Evolutionary conservation across 2,797 vertebrate species (phyloP), one percentile per base, ranked within the genome.

Genomic region (Enteromius paludinosus): DNA sequence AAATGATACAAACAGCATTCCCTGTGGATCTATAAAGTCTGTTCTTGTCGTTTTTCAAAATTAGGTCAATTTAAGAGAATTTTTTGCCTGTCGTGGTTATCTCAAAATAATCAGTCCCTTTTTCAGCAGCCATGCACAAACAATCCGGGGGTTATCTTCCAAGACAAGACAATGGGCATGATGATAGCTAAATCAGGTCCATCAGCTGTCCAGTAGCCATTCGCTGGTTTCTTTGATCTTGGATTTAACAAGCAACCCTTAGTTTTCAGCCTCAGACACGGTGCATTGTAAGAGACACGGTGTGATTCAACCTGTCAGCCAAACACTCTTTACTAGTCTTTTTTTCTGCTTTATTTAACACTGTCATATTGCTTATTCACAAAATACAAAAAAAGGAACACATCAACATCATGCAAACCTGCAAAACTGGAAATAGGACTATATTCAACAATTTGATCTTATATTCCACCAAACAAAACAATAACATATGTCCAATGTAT

Each of bases 101-200:
- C 47, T 65, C 28, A 12, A 78, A 56, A 30, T 66, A 54, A 56
- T 56, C n/a, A 81, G 59, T 64, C 61, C 5, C 33, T 74, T 66
- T 76, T 76, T 69, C 64, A 83, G 62, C 52, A 33, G 62, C 0
- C 9, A 68, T 33, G 35, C 30, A 81, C 18, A 45, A 62, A 62
- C 38, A 68, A 54, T 75, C 62, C 54, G 1, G 15, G 69, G 70
- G 17, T 52, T 54, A 66, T 81, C 17, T 30, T 74, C 18, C 49
- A 70, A 30, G 71, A 65, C 47, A 82, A 68, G 61, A 68, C 38
- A 83, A 83, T 14, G 9, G 25, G 5, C 61, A 75, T 66, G 64
- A 70, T 61, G 64, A 83, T 70, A 38, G 73, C 41, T 61, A 77
- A 49, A 61, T 70, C 49, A 83, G 52, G 47, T 61, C 81, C 73